Evolutionary conservation across 2,888 invertebrate species (phyloP), one percentile per base, ranked within the genome.

Genomic region (Mythimna albipuncta): DNA sequence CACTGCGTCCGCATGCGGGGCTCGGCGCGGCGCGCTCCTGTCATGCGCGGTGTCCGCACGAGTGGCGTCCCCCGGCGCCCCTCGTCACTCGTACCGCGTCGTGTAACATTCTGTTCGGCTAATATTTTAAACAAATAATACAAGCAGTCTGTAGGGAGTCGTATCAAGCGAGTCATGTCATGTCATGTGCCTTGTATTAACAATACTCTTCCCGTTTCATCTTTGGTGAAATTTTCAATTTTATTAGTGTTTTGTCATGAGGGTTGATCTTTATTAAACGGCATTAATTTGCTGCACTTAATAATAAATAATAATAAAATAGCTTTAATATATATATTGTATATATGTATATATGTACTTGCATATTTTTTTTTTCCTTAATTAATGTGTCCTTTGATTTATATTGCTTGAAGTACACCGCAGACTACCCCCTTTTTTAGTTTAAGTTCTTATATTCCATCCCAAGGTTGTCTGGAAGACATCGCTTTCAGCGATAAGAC

Each of bases 71-170:
- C 54, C 6, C 61, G 57, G 32, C 63, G 16, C 50, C 76, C 78
- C 75, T 67, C 64, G 55, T 52, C 78, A 19, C 47, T 47, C 21
- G n/a, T 57, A 16, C 58, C 69, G 11, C 64, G 41, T 65, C 81
- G 64, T 21, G 26, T 10, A 64, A 62, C 73, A 72, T 75, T 76
- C 72, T 73, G 77, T 66, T 59, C 71, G 35, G 57, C 71, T 76
- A 70, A 85, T 85, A 80, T 74, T 75, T 72, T 73, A 54, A 64
- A 75, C 80, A 77, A 83, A 74, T 74, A 73, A 55, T 55, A 38
- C 66, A 38, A 62, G 62, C 50, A 57, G 55, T 26, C 66, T 66
- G 57, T 38, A 62, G 70, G 72, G 70, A 59, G 63, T 26, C 32
- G n/a, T 38, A 54, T 50, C 32, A 66, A 11, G 38, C 75, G n/a